Base-by-base conservation (phyloP, 2,797 vertebrate genomes). In the Capromys pilorides region DNA sequence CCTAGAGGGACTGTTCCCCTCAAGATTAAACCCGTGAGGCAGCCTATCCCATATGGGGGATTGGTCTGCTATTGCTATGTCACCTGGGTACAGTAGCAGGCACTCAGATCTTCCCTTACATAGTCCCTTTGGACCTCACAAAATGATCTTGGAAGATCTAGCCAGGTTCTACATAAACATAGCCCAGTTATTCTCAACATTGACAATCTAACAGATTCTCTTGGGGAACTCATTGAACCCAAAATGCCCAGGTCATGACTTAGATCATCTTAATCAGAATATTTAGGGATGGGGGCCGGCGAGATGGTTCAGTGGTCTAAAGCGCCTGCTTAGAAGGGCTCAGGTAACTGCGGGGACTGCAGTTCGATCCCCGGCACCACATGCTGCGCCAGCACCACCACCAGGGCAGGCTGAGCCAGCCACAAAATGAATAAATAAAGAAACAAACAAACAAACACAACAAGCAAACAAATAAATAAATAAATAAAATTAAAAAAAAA, bases 21-120 rank as follows among this genome's bases (percentile, higher is more conserved):
- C 57, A 75, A 77, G 57, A 84, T 85, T 54, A 41, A 57, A 80
- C 7, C 16, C 26, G 24, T 36, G 49, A 80, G 54, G 14, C 67
- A 62, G 33, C 79, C 16, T 11, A 14, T 11, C 12, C 71, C 28
- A 49, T 2, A 0, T 61, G 39, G 1, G 1, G 0, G 18, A 4
- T 16, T 14, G 24, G n/a, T 57, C 24, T 64, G 24, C 51, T 45
- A 16, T 45, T 94, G 21, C 75, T 51, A 19, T 45, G 31, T 78
- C 64, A 62, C 6, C 69, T 45, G 16, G 39, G 28, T n/a, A 92
- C 31, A 19, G 18, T 1, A 49, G 36, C 33, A 54, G 36, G 36
- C 14, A 67, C 45, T 54, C 5, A 24, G 33, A 78, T 24, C 45
- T 49, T 26, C 69, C 31, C 41, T 8, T n/a, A 12, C 21, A 11